These are phyloP conservation scores for Lissocephala sabroskyi DNA, from an alignment of 2,888 invertebrate species.

Conservation along the genomic window DNA sequence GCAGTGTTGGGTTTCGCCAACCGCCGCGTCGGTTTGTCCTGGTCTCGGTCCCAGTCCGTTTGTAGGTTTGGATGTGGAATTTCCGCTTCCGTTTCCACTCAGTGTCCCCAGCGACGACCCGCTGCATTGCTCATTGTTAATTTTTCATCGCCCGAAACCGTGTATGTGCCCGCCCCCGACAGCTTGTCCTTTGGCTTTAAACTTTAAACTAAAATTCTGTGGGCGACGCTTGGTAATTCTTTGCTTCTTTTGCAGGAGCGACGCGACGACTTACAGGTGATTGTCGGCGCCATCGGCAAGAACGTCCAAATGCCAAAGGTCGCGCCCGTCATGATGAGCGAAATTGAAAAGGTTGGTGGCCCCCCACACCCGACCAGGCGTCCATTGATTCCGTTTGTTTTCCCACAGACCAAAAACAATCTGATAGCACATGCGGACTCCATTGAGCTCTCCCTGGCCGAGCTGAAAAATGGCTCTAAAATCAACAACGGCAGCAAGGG, in stretches of 20 bases:
- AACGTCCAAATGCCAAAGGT: constrained; percentile 68
- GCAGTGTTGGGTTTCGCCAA: neutral
- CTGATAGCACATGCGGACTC: constrained; percentile 69
- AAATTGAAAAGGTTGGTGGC: constrained; percentile 67
- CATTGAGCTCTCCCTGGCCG: constrained; percentile 67
- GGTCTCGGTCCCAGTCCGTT: constrained; percentile 12
- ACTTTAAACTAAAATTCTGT: constrained; percentile 6
- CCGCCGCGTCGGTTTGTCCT: constrained; percentile 20
- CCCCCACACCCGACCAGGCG: neutral
- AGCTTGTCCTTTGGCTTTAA: too few species aligned
- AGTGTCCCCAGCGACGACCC: neutral
- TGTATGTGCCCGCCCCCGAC: too few species aligned
- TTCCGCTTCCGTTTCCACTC: constrained; percentile 18
- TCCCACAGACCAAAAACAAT: constrained; percentile 69
- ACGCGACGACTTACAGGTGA: constrained; percentile 70
- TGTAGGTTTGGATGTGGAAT: constrained; percentile 3
- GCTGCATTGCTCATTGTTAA: constrained; percentile 23
- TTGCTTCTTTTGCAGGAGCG: constrained; percentile 56
- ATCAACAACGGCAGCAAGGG: constrained; percentile 47
- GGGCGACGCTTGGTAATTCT: constrained; percentile 63
- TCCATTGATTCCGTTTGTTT: constrained; percentile 10
- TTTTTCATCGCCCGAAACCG: constrained; percentile 11
- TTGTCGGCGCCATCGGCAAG: constrained; percentile 69
- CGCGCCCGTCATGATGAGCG: constrained; percentile 67
- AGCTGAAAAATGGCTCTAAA: constrained; percentile 55